Base-by-base conservation (phyloP, 2,113 vertebrate genomes). In the Cyphotilapia sp. region DNA sequence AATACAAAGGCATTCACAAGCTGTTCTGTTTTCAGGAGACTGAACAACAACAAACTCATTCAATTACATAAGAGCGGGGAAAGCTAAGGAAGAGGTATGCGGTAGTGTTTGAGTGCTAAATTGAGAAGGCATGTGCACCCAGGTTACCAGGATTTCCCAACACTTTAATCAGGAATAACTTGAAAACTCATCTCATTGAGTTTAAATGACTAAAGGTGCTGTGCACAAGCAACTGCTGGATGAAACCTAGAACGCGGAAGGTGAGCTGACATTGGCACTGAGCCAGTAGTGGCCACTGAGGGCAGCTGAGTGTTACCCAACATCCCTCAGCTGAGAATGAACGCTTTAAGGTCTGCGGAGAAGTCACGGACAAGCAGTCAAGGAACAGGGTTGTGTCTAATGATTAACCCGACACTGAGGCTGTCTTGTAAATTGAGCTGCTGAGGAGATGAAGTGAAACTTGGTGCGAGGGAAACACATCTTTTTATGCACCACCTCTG, bases 11-110 rank as follows among this genome's bases (percentile, higher is more conserved):
- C 83, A 47, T 91, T 87, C 84, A 91, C 87, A 76, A 87, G 83
- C 88, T 69, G 85, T 76, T 85, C 89, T 81, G 84, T 80, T 87
- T 93, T 89, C 94, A 91, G 92, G 81, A 87, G 87, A 85, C 88
- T 93, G 92, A 91, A 80, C 92, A 94, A 94, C 85, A 94, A 94
- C 91, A 93, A 93, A 57, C 80, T 85, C 81, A 90, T 88, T 90
- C 17, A 81, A 86, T 95, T 94, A 94, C 86, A 87, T 92, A 93
- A 92, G 80, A 47, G 10, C 3, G 66, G 33, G 63, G 61, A 89
- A 89, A 24, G 80, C 85, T 35, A 83, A 87, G 83, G 27, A 88
- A 83, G 85, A 83, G 66, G 69, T 69, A 31, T 81, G 40, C 59
- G 80, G 24, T 47, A 87, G 86, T 87, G 85, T 82, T 24, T 45